These are phyloP conservation scores for Dendroctonus ponderosae DNA, from an alignment of 1,140 invertebrate species.

Conservation along the genomic window DNA sequence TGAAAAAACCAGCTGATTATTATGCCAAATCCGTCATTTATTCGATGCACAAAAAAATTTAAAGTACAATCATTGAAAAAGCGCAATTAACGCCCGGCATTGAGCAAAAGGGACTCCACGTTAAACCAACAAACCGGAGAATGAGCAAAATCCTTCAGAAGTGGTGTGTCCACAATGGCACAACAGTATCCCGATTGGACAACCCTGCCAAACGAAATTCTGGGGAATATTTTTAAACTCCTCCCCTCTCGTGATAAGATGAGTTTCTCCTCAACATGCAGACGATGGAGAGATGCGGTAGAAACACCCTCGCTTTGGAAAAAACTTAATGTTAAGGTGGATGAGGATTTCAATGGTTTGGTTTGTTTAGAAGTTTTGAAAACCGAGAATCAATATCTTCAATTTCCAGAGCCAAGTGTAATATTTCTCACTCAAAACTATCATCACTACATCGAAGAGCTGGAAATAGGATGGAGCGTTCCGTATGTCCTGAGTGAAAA, in stretches of 20 bases:
- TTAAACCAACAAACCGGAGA: neutral
- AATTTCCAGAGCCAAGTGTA: slow-evolving; percentile 36
- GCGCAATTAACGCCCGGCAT: neutral
- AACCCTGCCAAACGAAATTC: slow-evolving; percentile 28
- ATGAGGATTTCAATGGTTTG: slow-evolving; percentile 36
- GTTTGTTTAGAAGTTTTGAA: neutral
- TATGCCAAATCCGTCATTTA: neutral
- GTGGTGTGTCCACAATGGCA: neutral
- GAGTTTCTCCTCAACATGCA: slow-evolving; percentile 35
- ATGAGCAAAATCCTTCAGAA: slow-evolving; percentile 3
- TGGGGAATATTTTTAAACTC: slow-evolving; percentile 34
- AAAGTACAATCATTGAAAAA: slow-evolving; percentile 12
- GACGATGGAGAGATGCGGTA: slow-evolving; percentile 34
- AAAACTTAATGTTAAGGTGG: slow-evolving; percentile 35
- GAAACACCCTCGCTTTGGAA: slow-evolving; percentile 34
- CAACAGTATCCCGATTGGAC: slow-evolving; percentile 23
- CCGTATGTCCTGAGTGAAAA: slow-evolving; percentile 22
- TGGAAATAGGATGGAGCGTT: slow-evolving; percentile 37
- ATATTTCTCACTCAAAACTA: slow-evolving; percentile 33
- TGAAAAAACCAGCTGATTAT: no score
- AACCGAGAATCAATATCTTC: neutral
- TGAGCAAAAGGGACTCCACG: neutral
- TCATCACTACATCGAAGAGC: slow-evolving; percentile 25
- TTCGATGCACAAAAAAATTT: slow-evolving; percentile 8
- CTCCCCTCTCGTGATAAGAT: slow-evolving; percentile 36